Base-by-base conservation (phyloP, 2,113 vertebrate species). In the Pholis gunnellus region DNA sequence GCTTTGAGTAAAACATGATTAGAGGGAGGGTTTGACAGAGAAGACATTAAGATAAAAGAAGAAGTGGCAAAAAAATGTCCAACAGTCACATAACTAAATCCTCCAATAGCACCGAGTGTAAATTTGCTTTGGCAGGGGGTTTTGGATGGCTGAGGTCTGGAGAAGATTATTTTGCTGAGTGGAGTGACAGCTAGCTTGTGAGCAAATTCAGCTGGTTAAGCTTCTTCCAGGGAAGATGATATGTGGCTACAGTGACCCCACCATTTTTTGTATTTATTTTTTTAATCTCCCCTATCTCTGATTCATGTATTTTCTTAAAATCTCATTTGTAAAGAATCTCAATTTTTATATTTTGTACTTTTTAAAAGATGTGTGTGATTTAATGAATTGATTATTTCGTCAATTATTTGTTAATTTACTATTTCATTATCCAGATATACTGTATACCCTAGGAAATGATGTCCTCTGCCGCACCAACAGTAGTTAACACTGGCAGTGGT, bases 81-180 rank as follows among this genome's bases (percentile, higher is more conserved):
- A 73, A 72, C 66, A 69, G 76, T 84, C 68, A 54, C 57, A 72
- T 44, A 77, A 72, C 29, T 65, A 84, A 85, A 83, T 86, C 81
- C 79, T 85, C n/a, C 74, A 66, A 75, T 86, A 87, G 66, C 52
- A 73, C 20, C 63, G 57, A 75, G 59, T 72, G 81, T 66, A 69
- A 87, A 92, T 81, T 81, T 78, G 81, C 81, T 81, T 76, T 88
- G 82, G 79, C 85, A 67, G 75, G 34, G 69, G 64, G 54, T 80
- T 76, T 74, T 78, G 56, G 29, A 80, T 78, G 68, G 86, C 79
- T 72, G 79, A 36, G 64, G 72, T 82, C 63, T 87, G 75, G 73
- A 85, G 81, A 79, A 77, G 89, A 89, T 89, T 87, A 86, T 84
- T 71, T 85, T 77, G 61, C 73, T 78, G 46, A 79, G 79, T 73